These are phyloP conservation scores for Aplodontia rufa DNA, from an alignment of 2,113 vertebrate species.

Conservation along the genomic window DNA sequence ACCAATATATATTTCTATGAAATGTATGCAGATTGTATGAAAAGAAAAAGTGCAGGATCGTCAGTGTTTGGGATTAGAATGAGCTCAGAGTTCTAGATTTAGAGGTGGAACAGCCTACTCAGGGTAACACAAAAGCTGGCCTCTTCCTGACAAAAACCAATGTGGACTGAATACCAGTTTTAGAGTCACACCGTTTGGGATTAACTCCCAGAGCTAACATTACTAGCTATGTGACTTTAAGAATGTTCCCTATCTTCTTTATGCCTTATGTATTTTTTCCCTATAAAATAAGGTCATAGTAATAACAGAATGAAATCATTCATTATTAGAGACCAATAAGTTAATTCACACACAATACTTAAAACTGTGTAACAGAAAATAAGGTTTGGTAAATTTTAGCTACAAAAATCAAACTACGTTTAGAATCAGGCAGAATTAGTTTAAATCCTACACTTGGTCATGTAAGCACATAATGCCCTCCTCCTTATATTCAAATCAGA, in stretches of 20 bases:
- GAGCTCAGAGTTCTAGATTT: not conserved
- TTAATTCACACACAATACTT: not conserved
- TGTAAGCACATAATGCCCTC: not conserved
- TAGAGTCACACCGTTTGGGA: not conserved
- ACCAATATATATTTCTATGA: not conserved
- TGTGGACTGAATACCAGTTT: not conserved
- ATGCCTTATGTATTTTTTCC: not conserved
- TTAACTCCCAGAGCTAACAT: not conserved
- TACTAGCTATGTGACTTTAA: not conserved
- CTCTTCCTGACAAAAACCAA: accelerated
- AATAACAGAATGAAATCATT: not conserved
- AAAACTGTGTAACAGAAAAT: not conserved
- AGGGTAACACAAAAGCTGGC: not conserved
- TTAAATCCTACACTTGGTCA: not conserved
- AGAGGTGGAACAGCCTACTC: not conserved
- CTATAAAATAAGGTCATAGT: not conserved
- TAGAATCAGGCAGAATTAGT: not conserved
- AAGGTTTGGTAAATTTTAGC: not conserved
- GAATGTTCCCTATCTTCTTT: not conserved
- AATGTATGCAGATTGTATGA: not conserved
- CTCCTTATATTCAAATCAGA: conserved; percentile 7
- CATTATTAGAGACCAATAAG: not conserved
- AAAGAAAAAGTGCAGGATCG: not conserved
- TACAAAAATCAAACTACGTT: not conserved
- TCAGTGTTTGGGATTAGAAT: not conserved